Conservation (phyloP, 1,140 invertebrate species). For the Hyles euphorbiae region DNA sequence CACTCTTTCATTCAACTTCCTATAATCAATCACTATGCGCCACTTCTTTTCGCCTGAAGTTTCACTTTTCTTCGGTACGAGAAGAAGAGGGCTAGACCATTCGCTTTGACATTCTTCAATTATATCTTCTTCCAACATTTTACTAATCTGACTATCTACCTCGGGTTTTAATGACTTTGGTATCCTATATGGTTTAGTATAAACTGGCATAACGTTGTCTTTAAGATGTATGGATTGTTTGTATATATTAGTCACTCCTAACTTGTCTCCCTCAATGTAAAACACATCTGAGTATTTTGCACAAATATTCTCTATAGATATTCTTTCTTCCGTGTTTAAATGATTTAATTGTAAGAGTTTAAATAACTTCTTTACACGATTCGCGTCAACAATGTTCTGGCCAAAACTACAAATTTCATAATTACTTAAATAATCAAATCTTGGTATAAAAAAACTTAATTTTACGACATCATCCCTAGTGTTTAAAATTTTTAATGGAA, state of each 20-base stretch:
- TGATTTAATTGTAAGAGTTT: background rate
- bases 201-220: background rate
- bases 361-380: background rate
- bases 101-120: slow-evolving; percentile 4
- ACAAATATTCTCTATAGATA: background rate
- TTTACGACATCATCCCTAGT: too few species aligned
- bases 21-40: slow-evolving; percentile 4
- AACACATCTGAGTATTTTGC: slow-evolving; percentile 1
- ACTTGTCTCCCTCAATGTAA: background rate
- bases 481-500: too few species aligned
- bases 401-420: too few species aligned
- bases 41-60: background rate
- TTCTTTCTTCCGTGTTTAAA: background rate
- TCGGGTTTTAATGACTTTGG: background rate
- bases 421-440: too few species aligned
- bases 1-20: slow-evolving; percentile 1
- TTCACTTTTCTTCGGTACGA: slow-evolving; percentile 1
- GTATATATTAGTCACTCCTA: background rate
- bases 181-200: background rate
- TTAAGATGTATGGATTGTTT: background rate
- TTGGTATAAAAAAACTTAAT: too few species aligned
- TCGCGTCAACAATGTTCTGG: background rate
- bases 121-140: slow-evolving; percentile 1
- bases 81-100: slow-evolving; percentile 2
- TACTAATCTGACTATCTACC: background rate